Evolutionary conservation across 2,113 vertebrate genomes (phyloP).

Genomic region (Corvus moneduloides): DNA sequence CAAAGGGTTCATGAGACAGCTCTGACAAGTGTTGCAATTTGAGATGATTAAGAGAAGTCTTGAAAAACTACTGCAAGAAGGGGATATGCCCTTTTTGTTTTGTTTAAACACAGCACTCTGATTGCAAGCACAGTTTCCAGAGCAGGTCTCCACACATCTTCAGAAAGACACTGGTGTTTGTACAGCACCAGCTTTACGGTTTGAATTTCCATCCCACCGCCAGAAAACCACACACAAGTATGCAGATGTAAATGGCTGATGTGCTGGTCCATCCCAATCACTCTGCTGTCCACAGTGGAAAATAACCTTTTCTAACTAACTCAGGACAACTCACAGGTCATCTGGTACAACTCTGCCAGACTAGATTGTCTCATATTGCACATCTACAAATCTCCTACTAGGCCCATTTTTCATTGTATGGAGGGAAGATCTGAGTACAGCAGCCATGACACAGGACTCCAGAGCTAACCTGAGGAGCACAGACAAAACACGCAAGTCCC

Average conservation of each 20-base stretch:
- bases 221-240: background rate
- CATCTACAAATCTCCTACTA: background rate
- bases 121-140: background rate
- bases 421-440: background rate
- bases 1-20: background rate
- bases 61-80: background rate
- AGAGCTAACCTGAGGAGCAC: background rate
- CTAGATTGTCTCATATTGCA: accelerated
- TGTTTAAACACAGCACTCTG: background rate
- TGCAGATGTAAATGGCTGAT: background rate
- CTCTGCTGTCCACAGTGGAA: background rate
- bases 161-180: background rate
- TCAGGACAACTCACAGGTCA: background rate
- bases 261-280: background rate
- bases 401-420: background rate
- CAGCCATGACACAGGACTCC: background rate
- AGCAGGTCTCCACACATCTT: background rate
- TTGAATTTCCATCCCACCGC: background rate
- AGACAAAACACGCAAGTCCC: background rate
- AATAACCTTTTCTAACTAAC: background rate
- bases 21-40: background rate
- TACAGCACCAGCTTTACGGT: background rate
- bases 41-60: background rate
- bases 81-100: background rate
- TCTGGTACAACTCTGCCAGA: background rate